Evolutionary conservation across 2,113 vertebrate genomes (phyloP).

Genomic region (Plotosus lineatus): DNA sequence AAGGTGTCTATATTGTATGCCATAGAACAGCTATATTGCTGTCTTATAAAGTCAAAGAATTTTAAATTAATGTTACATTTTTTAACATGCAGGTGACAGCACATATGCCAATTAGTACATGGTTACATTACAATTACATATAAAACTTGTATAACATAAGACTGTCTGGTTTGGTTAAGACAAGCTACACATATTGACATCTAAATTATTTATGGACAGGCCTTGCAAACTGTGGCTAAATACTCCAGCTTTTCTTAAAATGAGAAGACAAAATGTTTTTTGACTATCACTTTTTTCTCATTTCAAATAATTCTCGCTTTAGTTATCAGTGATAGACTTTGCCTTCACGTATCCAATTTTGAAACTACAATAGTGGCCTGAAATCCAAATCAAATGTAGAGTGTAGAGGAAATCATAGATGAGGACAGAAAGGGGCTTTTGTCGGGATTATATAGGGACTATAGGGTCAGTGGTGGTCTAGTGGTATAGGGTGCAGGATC

Average conservation of each 20-base stretch:
- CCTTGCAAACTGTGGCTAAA: not conserved
- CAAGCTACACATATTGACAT: not conserved
- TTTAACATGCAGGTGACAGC: not conserved
- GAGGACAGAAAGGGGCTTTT: not conserved
- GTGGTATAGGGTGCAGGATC: too few species aligned
- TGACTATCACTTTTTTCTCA: not conserved
- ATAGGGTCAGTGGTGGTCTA: too few species aligned
- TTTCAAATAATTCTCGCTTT: not conserved
- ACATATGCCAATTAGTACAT: not conserved
- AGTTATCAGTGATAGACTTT: not conserved
- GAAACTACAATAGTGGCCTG: not conserved
- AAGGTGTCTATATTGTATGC: not conserved
- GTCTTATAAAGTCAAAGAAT: not conserved
- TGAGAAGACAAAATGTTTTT: not conserved
- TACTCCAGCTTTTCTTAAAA: not conserved
- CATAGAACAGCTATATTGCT: not conserved
- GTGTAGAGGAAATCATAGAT: not conserved
- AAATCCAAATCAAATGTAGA: not conserved
- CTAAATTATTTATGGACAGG: not conserved
- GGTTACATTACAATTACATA: not conserved
- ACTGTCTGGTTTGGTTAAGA: not conserved
- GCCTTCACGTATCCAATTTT: not conserved
- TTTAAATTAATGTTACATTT: not conserved
- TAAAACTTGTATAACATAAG: too few species aligned
- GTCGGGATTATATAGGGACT: too few species aligned